Base-by-base conservation (phyloP, 2,888 invertebrate genomes). In the Agrotis exclamationis region DNA sequence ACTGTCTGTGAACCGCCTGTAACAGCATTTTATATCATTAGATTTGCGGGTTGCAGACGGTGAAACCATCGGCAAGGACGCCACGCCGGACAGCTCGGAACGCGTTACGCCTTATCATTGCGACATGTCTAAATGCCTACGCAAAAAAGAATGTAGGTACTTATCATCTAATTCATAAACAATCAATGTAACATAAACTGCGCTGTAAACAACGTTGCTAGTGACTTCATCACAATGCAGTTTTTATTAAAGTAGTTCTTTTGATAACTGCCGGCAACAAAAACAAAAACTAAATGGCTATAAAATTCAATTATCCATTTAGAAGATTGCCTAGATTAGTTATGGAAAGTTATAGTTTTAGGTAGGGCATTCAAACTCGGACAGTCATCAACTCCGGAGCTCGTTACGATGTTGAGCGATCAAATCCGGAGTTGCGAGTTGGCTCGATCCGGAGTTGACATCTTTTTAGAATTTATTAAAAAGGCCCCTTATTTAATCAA, bases 61-160 rank as follows among this genome's bases (percentile, higher is more conserved):
- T 95, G 96, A 96, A 96, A 96, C 93, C 95, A 91, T 88, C 88
- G 93, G 87, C 96, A 96, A 96, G 96, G 96, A 96, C 96, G 90
- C 88, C 88, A 88, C 89, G 88, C 75, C 77, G 75, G 84, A 84
- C 84, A 83, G 87, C 80, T 87, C 81, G 85, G 83, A 87, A 86
- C 91, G 91, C 92, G 94, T 92, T 90, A 92, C 95, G 93, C 90
- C 90, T 92, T 86, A 85, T 85, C 63, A 90, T 94, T 94, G 89
- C 93, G 89, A 91, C 90, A 94, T 85, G 70, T 76, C 72, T 70
- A 85, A 84, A 86, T 83, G 88, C 87, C 89, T 89, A 88, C 83
- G 83, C 70, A 86, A 79, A 83, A 82, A 79, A 73, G 0, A 63
- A 70, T 57, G 20, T 16, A 59, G 50, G 33, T 63, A 48, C 60